Percentiles rank a stretch among this genome's conserved stretches.
Conservation (phyloP, 1,140 invertebrate genomes). For the Ruditapes philippinarum region DNA sequence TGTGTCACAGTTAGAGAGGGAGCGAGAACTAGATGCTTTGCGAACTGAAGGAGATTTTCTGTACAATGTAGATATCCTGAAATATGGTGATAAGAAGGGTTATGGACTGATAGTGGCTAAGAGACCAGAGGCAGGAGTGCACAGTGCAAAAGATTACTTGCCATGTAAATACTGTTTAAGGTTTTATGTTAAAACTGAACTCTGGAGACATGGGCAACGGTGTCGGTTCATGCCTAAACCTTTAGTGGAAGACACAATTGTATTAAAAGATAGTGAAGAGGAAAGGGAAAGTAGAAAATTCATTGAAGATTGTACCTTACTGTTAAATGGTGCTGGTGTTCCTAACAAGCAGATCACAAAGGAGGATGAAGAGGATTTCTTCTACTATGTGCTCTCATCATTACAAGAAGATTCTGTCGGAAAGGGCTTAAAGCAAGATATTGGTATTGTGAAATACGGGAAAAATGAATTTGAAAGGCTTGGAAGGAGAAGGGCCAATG, state of each 20-base stretch:
- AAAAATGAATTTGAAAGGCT: conserved; percentile 43
- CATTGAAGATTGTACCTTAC: not conserved
- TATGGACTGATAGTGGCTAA: not conserved
- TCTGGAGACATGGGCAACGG: not conserved
- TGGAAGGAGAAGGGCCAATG: conserved; percentile 16
- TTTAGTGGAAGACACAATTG: not conserved
- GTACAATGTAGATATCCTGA: not conserved
- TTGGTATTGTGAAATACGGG: conserved; percentile 14
- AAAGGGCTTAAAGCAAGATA: not conserved
- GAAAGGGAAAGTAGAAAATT: not conserved
- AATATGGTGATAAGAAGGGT: not conserved
- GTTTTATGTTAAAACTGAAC: conserved; percentile 24
- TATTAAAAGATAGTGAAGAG: not conserved
- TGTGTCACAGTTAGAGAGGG: not conserved
- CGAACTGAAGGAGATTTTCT: conserved; percentile 10
- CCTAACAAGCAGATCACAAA: not conserved
- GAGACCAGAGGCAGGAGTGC: not conserved
- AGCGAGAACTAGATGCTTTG: not conserved
- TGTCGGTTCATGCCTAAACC: not conserved
- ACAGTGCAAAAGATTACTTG: too few relatives aligned
- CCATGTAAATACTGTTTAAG: not conserved
- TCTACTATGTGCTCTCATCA: not conserved
- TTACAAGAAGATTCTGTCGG: conserved; percentile 6
- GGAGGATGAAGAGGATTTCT: not conserved
- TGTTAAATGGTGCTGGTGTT: conserved; percentile 18